Percentiles rank a stretch among this genome's conserved stretches.
Evolutionary conservation across 1,140 invertebrate genomes (phyloP).

Genomic region (Laodelphax striatellus): DNA sequence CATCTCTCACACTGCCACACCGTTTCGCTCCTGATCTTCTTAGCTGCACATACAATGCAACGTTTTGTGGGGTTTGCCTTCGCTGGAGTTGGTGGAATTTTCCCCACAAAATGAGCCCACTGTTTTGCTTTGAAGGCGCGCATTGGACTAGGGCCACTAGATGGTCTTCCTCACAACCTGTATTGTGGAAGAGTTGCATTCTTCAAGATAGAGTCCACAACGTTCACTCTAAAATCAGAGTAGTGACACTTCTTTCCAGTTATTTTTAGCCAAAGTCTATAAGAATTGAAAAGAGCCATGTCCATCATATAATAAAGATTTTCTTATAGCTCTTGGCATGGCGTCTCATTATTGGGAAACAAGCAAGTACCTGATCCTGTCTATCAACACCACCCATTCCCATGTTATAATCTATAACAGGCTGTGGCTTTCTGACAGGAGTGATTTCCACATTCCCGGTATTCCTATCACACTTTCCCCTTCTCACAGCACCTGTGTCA

Average conservation of each 20-base stretch:
- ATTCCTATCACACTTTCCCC: background rate
- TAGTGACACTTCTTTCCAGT: conserved; percentile 9
- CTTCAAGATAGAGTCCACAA: conserved; percentile 10
- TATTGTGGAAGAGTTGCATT: conserved; percentile 8
- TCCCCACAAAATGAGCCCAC: conserved; percentile 8
- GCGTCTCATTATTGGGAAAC: conserved; percentile 18
- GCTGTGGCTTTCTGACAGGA: conserved; percentile 9
- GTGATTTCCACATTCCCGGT: conserved; percentile 4
- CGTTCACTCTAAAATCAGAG: conserved; percentile 13
- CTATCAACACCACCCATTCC: conserved; percentile 9
- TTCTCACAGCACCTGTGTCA: conserved; percentile 6
- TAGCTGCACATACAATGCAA: conserved; percentile 14
- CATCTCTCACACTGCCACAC: conserved; percentile 12
- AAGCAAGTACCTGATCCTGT: conserved; percentile 12
- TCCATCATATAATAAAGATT: conserved; percentile 16
- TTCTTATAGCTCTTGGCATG: conserved; percentile 16
- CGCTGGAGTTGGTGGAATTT: conserved; percentile 12
- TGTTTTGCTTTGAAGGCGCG: no score
- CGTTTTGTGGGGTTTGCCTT: conserved; percentile 9
- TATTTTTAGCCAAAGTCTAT: conserved; percentile 10
- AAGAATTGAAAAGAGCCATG: conserved; percentile 13
- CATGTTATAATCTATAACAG: conserved; percentile 17
- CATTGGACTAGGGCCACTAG: conserved; percentile 5
- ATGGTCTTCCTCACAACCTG: conserved; percentile 2
- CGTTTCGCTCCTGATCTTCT: conserved; percentile 7